These are phyloP conservation scores for Numenius arquata DNA, from an alignment of 2,113 vertebrate species.

Conservation along the genomic window DNA sequence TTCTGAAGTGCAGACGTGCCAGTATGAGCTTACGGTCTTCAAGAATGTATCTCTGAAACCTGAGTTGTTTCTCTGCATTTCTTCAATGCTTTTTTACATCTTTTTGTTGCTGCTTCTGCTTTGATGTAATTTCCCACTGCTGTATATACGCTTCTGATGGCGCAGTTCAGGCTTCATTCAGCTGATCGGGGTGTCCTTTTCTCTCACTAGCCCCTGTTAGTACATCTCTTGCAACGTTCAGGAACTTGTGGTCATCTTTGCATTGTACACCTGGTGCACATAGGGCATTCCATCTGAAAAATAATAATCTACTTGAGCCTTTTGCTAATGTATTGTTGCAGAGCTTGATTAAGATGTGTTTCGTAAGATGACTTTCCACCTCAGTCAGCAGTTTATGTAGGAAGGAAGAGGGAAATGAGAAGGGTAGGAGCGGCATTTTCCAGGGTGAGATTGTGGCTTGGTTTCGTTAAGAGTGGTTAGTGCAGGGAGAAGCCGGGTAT, in stretches of 20 bases:
- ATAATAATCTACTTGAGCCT: neutral
- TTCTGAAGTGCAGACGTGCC: neutral
- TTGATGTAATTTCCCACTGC: neutral
- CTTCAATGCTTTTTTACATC: neutral
- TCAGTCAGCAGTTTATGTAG: neutral
- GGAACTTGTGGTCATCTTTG: neutral
- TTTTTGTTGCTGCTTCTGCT: neutral
- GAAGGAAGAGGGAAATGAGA: neutral
- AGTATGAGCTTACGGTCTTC: neutral
- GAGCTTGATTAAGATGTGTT: neutral
- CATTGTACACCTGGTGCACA: neutral
- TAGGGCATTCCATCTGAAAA: neutral
- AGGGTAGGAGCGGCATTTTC: neutral
- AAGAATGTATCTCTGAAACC: neutral
- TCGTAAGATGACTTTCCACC: rapidly evolving
- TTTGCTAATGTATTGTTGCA: neutral
- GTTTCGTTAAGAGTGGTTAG: neutral
- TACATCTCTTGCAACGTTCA: neutral
- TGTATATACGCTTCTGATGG: neutral
- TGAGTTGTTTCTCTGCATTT: neutral
- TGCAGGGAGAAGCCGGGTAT: neutral
- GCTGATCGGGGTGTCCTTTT: neutral
- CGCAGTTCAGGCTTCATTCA: neutral
- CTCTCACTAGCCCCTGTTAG: neutral
- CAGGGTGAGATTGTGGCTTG: neutral